Evolutionary conservation across 2,888 invertebrate species (phyloP).

Genomic region (Tholera decimalis): DNA sequence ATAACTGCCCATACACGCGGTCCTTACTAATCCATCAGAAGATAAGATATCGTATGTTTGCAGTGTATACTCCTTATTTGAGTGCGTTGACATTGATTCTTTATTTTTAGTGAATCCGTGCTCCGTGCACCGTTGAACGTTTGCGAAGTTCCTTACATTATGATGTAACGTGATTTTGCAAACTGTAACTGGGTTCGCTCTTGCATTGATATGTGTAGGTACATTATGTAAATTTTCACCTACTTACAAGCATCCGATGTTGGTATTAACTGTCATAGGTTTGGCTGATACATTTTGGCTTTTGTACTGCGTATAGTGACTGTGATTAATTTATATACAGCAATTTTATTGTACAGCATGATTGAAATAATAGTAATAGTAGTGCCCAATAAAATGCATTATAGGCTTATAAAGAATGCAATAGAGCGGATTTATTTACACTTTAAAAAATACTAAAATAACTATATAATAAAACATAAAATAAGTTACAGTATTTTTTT

Average conservation of each 20-base stretch:
- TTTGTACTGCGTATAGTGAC: not conserved
- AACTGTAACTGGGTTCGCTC: conserved; percentile 39
- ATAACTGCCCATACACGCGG: conserved; percentile 22
- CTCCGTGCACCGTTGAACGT: conserved; percentile 15
- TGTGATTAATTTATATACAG: too few relatives aligned
- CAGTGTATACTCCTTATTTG: conserved; percentile 52
- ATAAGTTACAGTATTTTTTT: too few relatives aligned
- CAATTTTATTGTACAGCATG: too few relatives aligned
- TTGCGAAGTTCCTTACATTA: conserved; percentile 41
- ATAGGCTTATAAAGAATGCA: too few relatives aligned
- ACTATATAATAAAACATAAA: too few relatives aligned
- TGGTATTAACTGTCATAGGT: conserved; percentile 8
- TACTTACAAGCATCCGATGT: conserved; percentile 37
- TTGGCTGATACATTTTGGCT: not conserved
- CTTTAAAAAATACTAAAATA: too few relatives aligned
- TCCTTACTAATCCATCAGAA: conserved; percentile 32
- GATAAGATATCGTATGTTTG: conserved; percentile 48
- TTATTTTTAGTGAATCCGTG: conserved; percentile 56
- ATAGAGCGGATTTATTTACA: too few relatives aligned
- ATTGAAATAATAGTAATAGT: too few relatives aligned
- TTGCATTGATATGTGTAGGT: conserved; percentile 24
- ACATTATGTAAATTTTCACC: conserved; percentile 56
- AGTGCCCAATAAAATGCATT: too few relatives aligned
- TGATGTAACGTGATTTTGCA: conserved; percentile 54
- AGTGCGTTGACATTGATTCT: conserved; percentile 65